A percentile compares a stretch with the other conserved stretches of the same genome.
Conservation (phyloP, 2,113 vertebrate species). For the Prunella fulvescens region DNA sequence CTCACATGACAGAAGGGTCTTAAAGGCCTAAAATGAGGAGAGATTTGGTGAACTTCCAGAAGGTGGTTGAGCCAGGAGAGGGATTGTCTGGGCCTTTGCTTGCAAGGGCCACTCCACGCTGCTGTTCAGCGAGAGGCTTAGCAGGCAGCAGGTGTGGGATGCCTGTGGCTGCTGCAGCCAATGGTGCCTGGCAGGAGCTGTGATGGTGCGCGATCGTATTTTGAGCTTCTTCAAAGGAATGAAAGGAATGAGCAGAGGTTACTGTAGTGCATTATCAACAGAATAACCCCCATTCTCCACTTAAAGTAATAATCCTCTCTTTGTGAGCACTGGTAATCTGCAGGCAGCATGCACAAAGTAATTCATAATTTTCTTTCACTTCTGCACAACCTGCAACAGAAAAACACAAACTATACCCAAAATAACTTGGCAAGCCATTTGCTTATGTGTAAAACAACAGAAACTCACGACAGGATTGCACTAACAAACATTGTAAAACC, state of each 20-base stretch:
- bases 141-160: constrained; percentile 54
- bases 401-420: background rate
- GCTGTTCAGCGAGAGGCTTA: background rate
- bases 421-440: background rate
- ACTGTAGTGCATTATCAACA: constrained; percentile 40
- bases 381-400: constrained; percentile 14
- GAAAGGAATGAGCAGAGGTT: constrained; percentile 61
- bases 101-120: background rate
- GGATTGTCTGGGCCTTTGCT: constrained; percentile 17
- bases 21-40: background rate
- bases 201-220: background rate
- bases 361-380: constrained; percentile 34
- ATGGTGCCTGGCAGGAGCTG: constrained; percentile 4
- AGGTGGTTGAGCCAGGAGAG: constrained; percentile 4
- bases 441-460: background rate
- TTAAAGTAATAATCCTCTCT: constrained; percentile 48
- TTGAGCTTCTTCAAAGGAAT: constrained; percentile 60
- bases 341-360: background rate
- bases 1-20: background rate
- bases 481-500: background rate
- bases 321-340: constrained; percentile 42
- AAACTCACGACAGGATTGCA: background rate
- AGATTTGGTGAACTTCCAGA: constrained; percentile 28
- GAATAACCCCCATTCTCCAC: constrained; percentile 1
- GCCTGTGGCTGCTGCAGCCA: background rate